Conservation (phyloP, 2,113 vertebrate species). For the Setophaga coronata region DNA sequence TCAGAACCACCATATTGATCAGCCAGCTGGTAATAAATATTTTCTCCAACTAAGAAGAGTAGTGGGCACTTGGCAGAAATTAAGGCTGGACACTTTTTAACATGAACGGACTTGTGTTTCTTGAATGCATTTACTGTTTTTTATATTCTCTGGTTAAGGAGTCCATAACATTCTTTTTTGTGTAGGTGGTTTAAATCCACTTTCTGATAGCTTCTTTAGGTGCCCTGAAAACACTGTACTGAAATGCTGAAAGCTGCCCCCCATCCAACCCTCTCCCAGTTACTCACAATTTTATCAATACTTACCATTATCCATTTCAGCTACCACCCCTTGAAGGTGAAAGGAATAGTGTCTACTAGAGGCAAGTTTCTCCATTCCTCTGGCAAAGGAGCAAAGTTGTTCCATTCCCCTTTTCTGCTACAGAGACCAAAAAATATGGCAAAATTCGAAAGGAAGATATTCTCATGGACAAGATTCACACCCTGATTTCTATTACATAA, state of each 20-base stretch:
- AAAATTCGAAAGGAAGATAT: background rate
- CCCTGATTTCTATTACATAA: background rate
- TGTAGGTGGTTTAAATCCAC: background rate
- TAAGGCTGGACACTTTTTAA: background rate
- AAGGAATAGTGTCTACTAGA: background rate
- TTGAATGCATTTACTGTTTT: background rate
- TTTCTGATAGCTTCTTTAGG: background rate
- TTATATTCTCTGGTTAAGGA: background rate
- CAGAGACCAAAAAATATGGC: background rate
- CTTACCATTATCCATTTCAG: background rate
- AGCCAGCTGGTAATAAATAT: background rate
- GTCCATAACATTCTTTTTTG: fast-evolving
- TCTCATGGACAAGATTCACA: background rate
- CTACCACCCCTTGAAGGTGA: background rate
- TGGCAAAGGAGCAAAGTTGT: background rate
- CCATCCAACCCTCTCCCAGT: background rate
- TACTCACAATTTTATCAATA: background rate
- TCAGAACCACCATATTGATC: background rate
- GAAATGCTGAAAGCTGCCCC: background rate
- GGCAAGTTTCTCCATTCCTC: background rate
- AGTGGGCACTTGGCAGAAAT: background rate
- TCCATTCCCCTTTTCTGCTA: background rate
- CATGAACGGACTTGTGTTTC: background rate
- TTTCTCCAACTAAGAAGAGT: background rate
- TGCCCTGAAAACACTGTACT: background rate